Evolutionary conservation across 1,140 invertebrate species (phyloP), one percentile per base, ranked within the genome.

Genomic region (Aphidius ervi): DNA sequence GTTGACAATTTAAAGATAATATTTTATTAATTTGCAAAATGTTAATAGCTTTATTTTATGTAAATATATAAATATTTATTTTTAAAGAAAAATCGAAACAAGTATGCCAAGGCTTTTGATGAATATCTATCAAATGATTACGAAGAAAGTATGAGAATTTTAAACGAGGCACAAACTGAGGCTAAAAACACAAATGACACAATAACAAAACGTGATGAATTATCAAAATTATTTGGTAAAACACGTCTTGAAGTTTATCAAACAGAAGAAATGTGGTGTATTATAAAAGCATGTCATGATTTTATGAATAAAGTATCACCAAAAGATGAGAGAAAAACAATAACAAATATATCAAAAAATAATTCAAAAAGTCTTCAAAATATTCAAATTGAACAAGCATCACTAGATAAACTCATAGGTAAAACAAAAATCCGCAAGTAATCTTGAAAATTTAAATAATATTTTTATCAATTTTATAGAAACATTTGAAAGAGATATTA

Each of bases 91-190:
- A 84, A 84, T 65, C 76, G 80, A 45, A 77, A 78, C 47, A 31
- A 31, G 23, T 85, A 83, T 62, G 76, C 85, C 5, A 78, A 80
- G 43, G 77, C 77, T 54, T 87, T 88, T 64, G 85, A 88, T 66
- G 80, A 85, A 58, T 87, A 86, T 68, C 70, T 88, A 6, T 81
- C 81, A 3, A 74, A 83, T 52, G 84, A 87, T 68, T 83, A 88
- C 63, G 76, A 83, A 58, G 77, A 78, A 59, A 85, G 85, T 3
- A 87, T 86, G 74, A 64, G 69, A 8, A 69, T 86, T 2, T 72
- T 88, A 63, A 70, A 74, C 6, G 72, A 80, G 67, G 82, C 83
- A 0, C 82, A 86, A 61, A 61, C 68, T 43, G 78, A 84, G 61
- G 67, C 70, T 2, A 81, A 73, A 46, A 71, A 77, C 40, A 80